These are phyloP conservation scores for Ammodytes dubius DNA, from an alignment of 2,113 vertebrate genomes.

Conservation along the genomic window DNA sequence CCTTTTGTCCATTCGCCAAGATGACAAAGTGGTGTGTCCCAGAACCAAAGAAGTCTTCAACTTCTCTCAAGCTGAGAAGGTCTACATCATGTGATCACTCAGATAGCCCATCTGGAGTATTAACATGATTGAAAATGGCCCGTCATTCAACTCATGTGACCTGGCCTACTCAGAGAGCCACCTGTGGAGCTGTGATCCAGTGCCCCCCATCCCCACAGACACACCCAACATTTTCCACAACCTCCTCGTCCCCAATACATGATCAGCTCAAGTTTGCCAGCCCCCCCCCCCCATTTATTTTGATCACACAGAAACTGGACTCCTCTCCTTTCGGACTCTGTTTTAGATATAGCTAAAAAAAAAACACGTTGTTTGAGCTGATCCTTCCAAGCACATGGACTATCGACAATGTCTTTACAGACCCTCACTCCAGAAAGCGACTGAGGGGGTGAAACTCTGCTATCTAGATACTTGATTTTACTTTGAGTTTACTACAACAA, in stretches of 20 bases:
- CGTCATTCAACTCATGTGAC: slow-evolving; percentile 53
- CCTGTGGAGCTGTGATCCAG: slow-evolving; percentile 69
- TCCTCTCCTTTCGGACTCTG: slow-evolving; percentile 64
- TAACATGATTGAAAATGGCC: slow-evolving; percentile 49
- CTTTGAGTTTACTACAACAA: slow-evolving; percentile 72
- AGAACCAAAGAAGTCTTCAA: slow-evolving; percentile 99
- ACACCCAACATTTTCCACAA: neutral
- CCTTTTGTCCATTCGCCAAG: slow-evolving; percentile 98
- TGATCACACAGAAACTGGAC: slow-evolving; percentile 59
- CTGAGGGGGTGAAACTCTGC: slow-evolving; percentile 41
- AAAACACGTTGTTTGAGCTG: slow-evolving; percentile 54
- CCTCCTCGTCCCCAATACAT: neutral
- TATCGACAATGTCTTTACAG: slow-evolving; percentile 59
- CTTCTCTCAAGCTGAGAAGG: slow-evolving; percentile 99
- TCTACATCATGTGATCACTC: slow-evolving; percentile 96
- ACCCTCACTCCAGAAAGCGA: slow-evolving; percentile 57
- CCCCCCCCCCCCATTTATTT: neutral
- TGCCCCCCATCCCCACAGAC: slow-evolving; percentile 26
- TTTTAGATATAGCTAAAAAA: slow-evolving; percentile 63
- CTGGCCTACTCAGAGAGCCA: slow-evolving; percentile 52
- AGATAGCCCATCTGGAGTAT: slow-evolving; percentile 36
- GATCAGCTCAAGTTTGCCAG: slow-evolving; percentile 24
- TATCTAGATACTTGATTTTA: slow-evolving; percentile 76
- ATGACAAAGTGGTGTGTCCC: slow-evolving; percentile 98
- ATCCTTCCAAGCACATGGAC: slow-evolving; percentile 72